These are phyloP conservation scores for Parnassius smintheus DNA, from an alignment of 2,888 invertebrate species.

Conservation along the genomic window DNA sequence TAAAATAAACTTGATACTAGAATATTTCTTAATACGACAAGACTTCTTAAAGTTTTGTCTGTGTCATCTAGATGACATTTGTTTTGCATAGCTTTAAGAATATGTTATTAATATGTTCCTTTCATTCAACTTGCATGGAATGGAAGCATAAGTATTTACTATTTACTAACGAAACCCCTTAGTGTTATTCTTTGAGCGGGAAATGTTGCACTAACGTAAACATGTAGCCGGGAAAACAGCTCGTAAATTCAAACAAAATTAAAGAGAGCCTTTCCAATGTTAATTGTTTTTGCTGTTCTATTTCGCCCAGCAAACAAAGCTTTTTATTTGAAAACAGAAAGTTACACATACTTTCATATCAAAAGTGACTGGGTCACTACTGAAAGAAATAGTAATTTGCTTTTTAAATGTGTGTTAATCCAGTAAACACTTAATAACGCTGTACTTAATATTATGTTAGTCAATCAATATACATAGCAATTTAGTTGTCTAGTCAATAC, in stretches of 20 bases:
- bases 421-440: too few species aligned
- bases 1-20: too few species aligned
- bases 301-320: constrained; percentile 3
- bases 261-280: constrained; percentile 6
- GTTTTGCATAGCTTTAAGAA: constrained; percentile 9
- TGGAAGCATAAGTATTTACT: constrained; percentile 17
- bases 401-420: too few species aligned
- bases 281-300: constrained; percentile 12
- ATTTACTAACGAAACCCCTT: constrained; percentile 16
- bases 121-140: constrained; percentile 19
- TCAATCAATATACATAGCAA: too few species aligned
- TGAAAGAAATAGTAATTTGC: too few species aligned
- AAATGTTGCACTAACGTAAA: constrained; percentile 13
- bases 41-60: not conserved
- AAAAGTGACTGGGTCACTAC: too few species aligned
- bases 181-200: constrained; percentile 1
- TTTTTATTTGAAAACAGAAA: not conserved
- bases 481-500: too few species aligned
- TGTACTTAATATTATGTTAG: too few species aligned
- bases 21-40: too few species aligned
- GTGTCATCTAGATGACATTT: constrained; percentile 13
- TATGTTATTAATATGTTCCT: constrained; percentile 11
- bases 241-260: constrained; percentile 11
- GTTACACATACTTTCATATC: too few species aligned
- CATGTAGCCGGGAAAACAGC: constrained; percentile 1